phyloP scores from a whole-genome alignment of 2,797 vertebrate genomes.

The Melanogrammus aeglefinus region DNA sequence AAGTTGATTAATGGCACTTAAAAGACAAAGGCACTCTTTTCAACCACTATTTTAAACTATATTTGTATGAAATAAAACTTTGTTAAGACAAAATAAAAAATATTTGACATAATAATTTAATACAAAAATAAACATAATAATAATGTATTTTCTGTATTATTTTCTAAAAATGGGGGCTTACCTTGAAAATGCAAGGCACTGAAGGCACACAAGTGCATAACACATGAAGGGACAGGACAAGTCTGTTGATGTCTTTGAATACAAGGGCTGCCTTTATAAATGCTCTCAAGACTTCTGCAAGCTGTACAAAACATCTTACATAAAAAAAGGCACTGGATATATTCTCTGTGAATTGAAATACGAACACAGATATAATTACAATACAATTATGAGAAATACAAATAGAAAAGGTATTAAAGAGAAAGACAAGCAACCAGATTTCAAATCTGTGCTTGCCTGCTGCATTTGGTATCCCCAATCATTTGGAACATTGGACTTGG shows the following conservation, averaged over 20 bases:
- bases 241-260: slow-evolving; percentile 30
- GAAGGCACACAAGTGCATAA: slow-evolving; percentile 23
- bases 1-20: slow-evolving; percentile 33
- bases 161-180: slow-evolving; percentile 9
- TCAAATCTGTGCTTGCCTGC: slow-evolving; percentile 31
- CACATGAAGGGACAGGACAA: slow-evolving; percentile 38
- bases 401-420: slow-evolving; percentile 15
- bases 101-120: slow-evolving; percentile 14
- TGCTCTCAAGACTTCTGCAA: slow-evolving; percentile 25
- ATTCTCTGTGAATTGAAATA: slow-evolving; percentile 21
- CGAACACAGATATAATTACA: slow-evolving; percentile 27
- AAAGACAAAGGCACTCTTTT: slow-evolving; percentile 9
- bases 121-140: slow-evolving; percentile 1
- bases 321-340: slow-evolving; percentile 34
- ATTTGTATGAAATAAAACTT: slow-evolving; percentile 16
- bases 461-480: slow-evolving; percentile 22
- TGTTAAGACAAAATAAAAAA: background rate
- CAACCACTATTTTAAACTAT: slow-evolving; percentile 17
- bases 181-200: slow-evolving; percentile 16
- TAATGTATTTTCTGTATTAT: slow-evolving; percentile 1
- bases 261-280: slow-evolving; percentile 36
- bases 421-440: slow-evolving; percentile 20
- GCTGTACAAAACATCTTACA: slow-evolving; percentile 26
- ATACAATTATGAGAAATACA: slow-evolving; percentile 30
- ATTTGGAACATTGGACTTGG: background rate